Evolutionary conservation across 2,888 invertebrate species (phyloP), one percentile per base, ranked within the genome.

Genomic region (Amorpha juglandis): DNA sequence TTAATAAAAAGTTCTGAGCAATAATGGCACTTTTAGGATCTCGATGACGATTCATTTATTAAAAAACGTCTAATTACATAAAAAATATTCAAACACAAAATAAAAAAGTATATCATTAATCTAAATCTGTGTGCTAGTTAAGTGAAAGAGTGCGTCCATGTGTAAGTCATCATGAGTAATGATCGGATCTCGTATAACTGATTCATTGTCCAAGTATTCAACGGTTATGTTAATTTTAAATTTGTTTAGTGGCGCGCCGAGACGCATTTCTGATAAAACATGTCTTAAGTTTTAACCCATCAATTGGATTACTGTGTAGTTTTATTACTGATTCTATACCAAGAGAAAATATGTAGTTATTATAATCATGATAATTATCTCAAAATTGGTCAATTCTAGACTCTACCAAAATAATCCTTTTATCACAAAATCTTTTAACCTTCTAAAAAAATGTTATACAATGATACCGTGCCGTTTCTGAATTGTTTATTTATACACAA

Each of bases 111-210:
- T 62, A 50, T 27, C 67, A 65, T 69, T 68, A 69, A 68, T 65
- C 62, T 62, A n/a, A 65, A 72, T 64, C 70, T 69, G 53, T 69
- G 67, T 63, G 62, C 51, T 50, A 68, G 58, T 58, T 65, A 66
- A 69, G 62, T 64, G 66, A 69, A 69, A 69, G 63, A 74, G 65
- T 63, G 21, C 64, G 55, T 65, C 67, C 51, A 19, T 58, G 16
- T 9, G 38, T 51, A 51, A 63, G 35, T 35, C 63, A 63, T 58
- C 58, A 12, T 63, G 63, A 63, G 63, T 63, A 63, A 63, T 63
- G 51, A 63, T 51, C 14, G 38, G 38, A 63, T 63, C 50, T 50
- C 51, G 38, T 33, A 48, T 47, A 9, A 38, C 38, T 63, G 63
- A 63, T 63, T 63, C 51, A 63, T 51, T 12, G 38, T 35, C 50